Base-by-base conservation (phyloP, 1,140 invertebrate genomes). In the Drosophila saltans region DNA sequence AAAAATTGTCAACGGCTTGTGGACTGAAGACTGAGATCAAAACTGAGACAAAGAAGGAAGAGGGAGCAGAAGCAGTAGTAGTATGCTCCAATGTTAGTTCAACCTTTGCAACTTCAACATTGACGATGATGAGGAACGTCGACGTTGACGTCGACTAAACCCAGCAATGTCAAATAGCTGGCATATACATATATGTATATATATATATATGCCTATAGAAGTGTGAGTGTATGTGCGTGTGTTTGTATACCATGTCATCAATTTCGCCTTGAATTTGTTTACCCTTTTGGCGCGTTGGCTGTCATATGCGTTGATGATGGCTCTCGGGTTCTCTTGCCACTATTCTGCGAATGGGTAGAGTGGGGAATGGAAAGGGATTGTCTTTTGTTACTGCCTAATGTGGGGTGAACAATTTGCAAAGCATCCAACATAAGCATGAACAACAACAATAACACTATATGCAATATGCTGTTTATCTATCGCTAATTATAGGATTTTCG, bases 251-350 rank as follows among this genome's bases (percentile, higher is more conserved):
- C 63, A 81, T 86, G 83, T 86, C 83, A 86, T 86, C 82, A 86
- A 86, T 88, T 86, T 86, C 62, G 80, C 80, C 82, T 88, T 88
- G 83, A 86, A 86, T 89, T 86, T 86, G 83, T 88, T 86, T 86
- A 88, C 83, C 80, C 83, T 79, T 69, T 82, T 69, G 81, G 59
- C 81, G 77, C 65, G 55, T 48, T 63, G 58, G 62, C 75, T 85
- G 67, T 84, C 81, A 75, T 71, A 60, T 69, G 66, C 62, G 45
- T 55, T 56, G 41, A 65, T 39, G 45, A 55, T 41, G 63, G 3
- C 21, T 26, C 21, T 52, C 9, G 68, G 75, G 56, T 72, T 68
- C 61, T 59, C 62, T 60, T 72, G 11, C 16, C 24, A 7, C 21
- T 28, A 2, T 5, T 26, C 36, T n/a, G 58, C 40, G 26, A 10